Conservation (phyloP, 2,113 vertebrate genomes). For the Ptychochromis oligacanthus region DNA sequence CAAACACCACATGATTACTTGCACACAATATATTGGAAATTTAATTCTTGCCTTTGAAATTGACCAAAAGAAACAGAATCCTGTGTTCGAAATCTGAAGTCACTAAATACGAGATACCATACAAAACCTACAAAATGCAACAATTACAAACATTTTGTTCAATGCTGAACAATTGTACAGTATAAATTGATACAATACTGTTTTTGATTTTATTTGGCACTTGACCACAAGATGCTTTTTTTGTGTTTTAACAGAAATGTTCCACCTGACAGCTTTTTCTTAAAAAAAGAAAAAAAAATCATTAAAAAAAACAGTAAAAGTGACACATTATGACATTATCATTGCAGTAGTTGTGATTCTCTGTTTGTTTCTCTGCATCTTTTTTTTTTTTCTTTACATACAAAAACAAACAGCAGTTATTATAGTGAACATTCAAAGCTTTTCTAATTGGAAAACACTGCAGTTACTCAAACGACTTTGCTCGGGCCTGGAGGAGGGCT, state of each 20-base stretch:
- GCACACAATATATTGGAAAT: slow-evolving; percentile 68
- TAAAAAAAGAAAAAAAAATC: slow-evolving; percentile 9
- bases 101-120: slow-evolving; percentile 82
- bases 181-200: slow-evolving; percentile 85
- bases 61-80: slow-evolving; percentile 66
- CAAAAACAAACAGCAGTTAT: slow-evolving; percentile 65
- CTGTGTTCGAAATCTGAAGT: slow-evolving; percentile 74
- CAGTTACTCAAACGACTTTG: slow-evolving; percentile 41
- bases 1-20: slow-evolving; percentile 31
- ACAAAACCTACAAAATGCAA: slow-evolving; percentile 85
- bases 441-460: slow-evolving; percentile 49
- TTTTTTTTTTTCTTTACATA: slow-evolving; percentile 27
- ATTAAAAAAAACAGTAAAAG: slow-evolving; percentile 60
- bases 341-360: slow-evolving; percentile 70
- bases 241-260: slow-evolving; percentile 74
- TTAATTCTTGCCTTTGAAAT: slow-evolving; percentile 77
- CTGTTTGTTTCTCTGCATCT: slow-evolving; percentile 55
- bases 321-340: slow-evolving; percentile 62
- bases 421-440: slow-evolving; percentile 64
- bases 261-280: slow-evolving; percentile 56
- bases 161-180: slow-evolving; percentile 80
- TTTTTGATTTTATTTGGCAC: slow-evolving; percentile 82
- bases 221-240: slow-evolving; percentile 76
- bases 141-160: slow-evolving; percentile 83
- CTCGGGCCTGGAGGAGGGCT: slow-evolving; percentile 12